Evolutionary conservation across 2,113 vertebrate species (phyloP), one percentile per base, ranked within the genome.

Genomic region (Aphelocoma coerulescens): DNA sequence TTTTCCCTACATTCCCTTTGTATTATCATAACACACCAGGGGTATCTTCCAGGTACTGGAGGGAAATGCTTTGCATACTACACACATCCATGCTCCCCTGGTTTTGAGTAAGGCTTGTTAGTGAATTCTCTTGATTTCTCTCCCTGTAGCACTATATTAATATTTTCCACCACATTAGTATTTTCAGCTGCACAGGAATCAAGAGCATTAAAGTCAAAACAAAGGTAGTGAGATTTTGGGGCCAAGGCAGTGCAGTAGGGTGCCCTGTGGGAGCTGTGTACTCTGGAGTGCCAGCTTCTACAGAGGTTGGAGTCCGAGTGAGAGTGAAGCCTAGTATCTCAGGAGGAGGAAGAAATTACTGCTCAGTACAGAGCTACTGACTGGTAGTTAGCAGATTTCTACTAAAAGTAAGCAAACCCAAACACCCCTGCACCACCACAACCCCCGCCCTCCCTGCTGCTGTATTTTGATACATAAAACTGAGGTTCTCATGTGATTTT

Each of bases 221-320:
- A 57, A 35, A 61, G 32, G 6, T 24, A 54, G 33, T 75, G 54
- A 62, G n/a, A 51, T 63, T 66, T 41, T 4, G 8, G 55, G 39
- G 21, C 49, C 4, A 4, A 68, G 35, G 27, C 8, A 2, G 2
- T 44, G 18, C 27, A 27, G 11, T 21, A 24, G 8, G 11, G 20
- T 81, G 55, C 26, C 1, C 0, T 1, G 1, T 2, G 5, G 49
- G 54, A 87, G 16, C 33, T 65, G 15, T 14, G 28, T 5, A 1
- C 19, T 78, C 51, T 6, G 22, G 37, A 82, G 17, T 37, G 12
- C 28, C 1, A 1, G 21, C 48, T 72, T 75, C 44, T 37, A 30
- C 18, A 41, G 13, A 72, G 8, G 32, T 35, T 9, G 0, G 19
- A 46, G 33, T 44, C 22, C 0, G 0, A 9, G 4, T 52, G 16